Base-by-base conservation (phyloP, 2,888 invertebrate species). In the Pedicia rivosa region DNA sequence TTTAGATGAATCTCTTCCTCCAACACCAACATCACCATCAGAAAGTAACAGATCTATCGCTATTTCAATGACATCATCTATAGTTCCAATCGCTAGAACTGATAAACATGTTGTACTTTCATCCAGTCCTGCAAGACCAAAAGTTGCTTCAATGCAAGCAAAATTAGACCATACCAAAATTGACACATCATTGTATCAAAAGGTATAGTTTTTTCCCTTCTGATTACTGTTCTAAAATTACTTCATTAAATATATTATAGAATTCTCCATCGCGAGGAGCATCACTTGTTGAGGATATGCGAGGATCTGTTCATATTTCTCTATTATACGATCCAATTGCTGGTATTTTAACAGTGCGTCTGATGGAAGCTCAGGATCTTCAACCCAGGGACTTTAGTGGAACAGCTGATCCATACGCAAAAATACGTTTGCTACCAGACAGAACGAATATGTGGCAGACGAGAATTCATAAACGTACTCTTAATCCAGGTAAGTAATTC, bases 351-450 rank as follows among this genome's bases (percentile, higher is more conserved):
- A 72, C 69, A 1, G 70, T 78, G 7, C 62, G 67, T 40, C 60
- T 80, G 7, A 61, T 76, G 38, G 74, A 78, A 61, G 72, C 72
- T 8, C 67, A 66, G 37, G 67, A 69, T 49, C 55, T 72, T 35
- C 67, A 67, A 44, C 66, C 70, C 0, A 52, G 68, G 19, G 70
- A 71, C 44, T 64, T 70, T 39, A 72, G 70, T 44, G 71, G 70
- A 27, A 70, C 68, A 0, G 71, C 71, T 10, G 72, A 77, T 58
- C 76, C 76, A 1, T 76, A 76, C 50, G 74, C 74, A 22, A 72
- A 73, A 52, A 65, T 77, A 31, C 65, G 73, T 13, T 53, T 77
- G 12, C 48, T 72, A 15, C 72, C 72, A 2, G 72, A 73, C 47
- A 65, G 67, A 44, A 68, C 64, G 43, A 72, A 68, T 48, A 66